Evolutionary conservation across 1,140 invertebrate genomes (phyloP).

Genomic region (Hyposmocoma kahamanoa): DNA sequence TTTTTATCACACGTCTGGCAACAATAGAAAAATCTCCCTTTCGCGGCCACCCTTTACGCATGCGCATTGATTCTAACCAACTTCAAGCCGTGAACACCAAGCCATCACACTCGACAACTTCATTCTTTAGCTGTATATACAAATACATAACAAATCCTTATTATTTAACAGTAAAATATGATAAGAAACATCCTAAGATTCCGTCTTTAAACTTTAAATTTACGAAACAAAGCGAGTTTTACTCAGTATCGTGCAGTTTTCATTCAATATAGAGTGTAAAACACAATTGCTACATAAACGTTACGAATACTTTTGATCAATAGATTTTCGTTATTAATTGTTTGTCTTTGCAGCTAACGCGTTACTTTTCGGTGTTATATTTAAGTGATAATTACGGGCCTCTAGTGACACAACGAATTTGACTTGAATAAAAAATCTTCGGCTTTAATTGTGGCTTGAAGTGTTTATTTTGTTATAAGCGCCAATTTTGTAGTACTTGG

Average conservation of each 20-base stretch:
- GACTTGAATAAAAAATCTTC: too few relatives aligned
- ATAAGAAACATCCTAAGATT: constrained; percentile 51
- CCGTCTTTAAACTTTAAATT: constrained; percentile 34
- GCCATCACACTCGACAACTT: constrained; percentile 53
- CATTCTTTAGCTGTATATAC: constrained; percentile 60
- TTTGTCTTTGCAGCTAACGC: constrained; percentile 45
- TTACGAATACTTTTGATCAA: constrained; percentile 47
- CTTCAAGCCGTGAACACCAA: constrained; percentile 47
- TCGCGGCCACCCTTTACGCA: constrained; percentile 46
- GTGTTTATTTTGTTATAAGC: constrained; percentile 20
- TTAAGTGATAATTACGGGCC: constrained; percentile 29
- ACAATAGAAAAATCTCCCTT: constrained; percentile 48
- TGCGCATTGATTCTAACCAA: constrained; percentile 36
- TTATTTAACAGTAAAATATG: constrained; percentile 49
- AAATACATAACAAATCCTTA: constrained; percentile 64
- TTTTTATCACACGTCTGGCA: constrained; percentile 43
- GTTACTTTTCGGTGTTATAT: constrained; percentile 23
- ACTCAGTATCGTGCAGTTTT: not conserved
- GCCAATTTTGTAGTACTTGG: constrained; percentile 21
- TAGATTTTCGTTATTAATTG: constrained; percentile 58
- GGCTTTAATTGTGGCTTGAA: constrained; percentile 23
- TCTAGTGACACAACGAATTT: constrained; percentile 58
- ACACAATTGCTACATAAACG: not conserved
- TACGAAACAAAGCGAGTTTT: not conserved
- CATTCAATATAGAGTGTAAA: constrained; percentile 3